Percentiles rank a stretch among this genome's conserved stretches.
Evolutionary conservation across 2,113 vertebrate species (phyloP).

Genomic region (Rattus rattus): DNA sequence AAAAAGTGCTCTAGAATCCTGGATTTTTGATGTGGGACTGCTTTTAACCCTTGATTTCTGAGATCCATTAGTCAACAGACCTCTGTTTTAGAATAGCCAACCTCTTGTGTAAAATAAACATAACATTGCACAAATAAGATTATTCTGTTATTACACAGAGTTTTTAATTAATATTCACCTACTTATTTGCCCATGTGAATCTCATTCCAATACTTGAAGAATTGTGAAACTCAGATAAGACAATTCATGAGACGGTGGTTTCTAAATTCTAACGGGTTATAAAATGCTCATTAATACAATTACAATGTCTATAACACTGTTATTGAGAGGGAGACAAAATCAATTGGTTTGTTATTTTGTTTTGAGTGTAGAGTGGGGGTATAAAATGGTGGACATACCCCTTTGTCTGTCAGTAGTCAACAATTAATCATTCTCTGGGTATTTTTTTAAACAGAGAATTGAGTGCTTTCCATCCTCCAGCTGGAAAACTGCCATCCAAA

Average conservation of each 20-base stretch:
- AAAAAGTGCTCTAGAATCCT: background rate
- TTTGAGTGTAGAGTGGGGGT: conserved; percentile 73
- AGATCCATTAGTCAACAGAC: background rate
- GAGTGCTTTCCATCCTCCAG: conserved; percentile 80
- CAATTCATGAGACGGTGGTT: conserved; percentile 28
- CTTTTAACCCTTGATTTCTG: background rate
- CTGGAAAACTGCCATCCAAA: conserved; percentile 84
- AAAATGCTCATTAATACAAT: conserved; percentile 73
- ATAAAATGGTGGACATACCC: conserved; percentile 52
- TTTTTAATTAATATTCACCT: background rate
- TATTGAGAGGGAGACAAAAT: conserved; percentile 43
- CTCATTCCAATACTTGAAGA: background rate
- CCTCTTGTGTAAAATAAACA: background rate
- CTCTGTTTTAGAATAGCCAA: background rate
- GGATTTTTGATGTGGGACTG: background rate
- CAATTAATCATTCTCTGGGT: conserved; percentile 83
- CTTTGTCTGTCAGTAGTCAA: conserved; percentile 45
- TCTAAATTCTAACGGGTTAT: conserved; percentile 56
- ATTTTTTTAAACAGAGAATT: conserved; percentile 84
- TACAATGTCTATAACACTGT: conserved; percentile 63
- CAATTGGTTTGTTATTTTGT: conserved; percentile 63
- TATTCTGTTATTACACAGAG: background rate
- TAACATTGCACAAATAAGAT: background rate
- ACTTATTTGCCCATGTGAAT: conserved; percentile 7
- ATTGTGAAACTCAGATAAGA: conserved; percentile 23